Evolutionary conservation across 2,797 vertebrate species (phyloP), one percentile per base, ranked within the genome.

Genomic region (Semotilus atromaculatus): DNA sequence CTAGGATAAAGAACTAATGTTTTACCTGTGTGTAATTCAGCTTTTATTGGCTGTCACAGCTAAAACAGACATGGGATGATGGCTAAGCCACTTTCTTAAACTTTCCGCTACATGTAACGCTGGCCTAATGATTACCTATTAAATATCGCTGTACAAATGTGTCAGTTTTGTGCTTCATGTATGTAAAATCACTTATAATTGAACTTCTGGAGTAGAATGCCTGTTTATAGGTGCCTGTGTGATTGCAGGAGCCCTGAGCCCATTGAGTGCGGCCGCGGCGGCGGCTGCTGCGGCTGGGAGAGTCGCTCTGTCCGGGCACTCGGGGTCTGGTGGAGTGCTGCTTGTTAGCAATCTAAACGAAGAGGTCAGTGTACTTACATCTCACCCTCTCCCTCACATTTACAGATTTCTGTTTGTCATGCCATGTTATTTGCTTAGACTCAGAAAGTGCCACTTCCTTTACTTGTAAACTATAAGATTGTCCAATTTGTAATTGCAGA

Each of bases 291-390:
- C 97, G 31, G 97, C 98, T 64, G 97, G 98, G 64, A 96, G 97
- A 92, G 97, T 98, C 89, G 97, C 96, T 81, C 95, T 99, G 84
- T 96, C 97, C 86, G 98, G 97, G 91, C 97, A 98, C 92, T 91
- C 96, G 5, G 94, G 96, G 90, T 94, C 95, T 91, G 96, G 97
- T 45, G 97, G 97, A 64, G 98, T 99, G 87, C 96, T 99, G 73
- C 94, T 99, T 91, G 98, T 98, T 94, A 99, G 98, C 97, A 99
- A 99, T 95, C 96, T 99, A 84, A 99, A 99, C 34, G 97, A 99
- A 94, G 97, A 99, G 98, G 98, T 99, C 92, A 96, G 97, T 94
- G 19, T 48, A 21, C 45, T 60, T 38, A 1, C 29, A 34, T 48
- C 62, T 51, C 55, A 70, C 31, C 45, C 19, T 29, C 80, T 75